These are phyloP conservation scores for Vicugna pacos DNA, from an alignment of 2,113 vertebrate species.

Conservation along the genomic window DNA sequence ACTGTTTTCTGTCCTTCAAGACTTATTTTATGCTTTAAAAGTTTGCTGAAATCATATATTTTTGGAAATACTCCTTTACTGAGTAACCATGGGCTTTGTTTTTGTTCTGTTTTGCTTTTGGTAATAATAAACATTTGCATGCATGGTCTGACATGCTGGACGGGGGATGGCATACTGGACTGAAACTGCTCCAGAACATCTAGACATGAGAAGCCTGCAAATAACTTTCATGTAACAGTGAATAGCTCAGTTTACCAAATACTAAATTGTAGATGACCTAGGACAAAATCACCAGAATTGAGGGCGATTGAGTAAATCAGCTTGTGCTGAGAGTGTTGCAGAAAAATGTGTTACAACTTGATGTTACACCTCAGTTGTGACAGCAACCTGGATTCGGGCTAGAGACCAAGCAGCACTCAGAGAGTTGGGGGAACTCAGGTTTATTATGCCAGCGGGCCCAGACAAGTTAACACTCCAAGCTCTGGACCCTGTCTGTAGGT, in stretches of 20 bases:
- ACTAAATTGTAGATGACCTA: neutral
- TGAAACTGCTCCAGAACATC: neutral
- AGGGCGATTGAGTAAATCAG: neutral
- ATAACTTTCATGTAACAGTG: neutral
- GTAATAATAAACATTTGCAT: neutral
- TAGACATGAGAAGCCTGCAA: neutral
- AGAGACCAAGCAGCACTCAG: no score
- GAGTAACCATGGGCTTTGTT: neutral
- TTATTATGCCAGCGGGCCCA: no score
- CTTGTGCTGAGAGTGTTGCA: neutral
- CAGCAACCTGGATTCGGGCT: no score
- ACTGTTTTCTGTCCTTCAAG: neutral
- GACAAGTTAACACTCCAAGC: no score
- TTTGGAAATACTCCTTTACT: neutral
- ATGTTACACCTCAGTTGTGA: no score
- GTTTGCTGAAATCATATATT: neutral
- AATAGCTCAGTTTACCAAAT: neutral
- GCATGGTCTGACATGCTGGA: neutral
- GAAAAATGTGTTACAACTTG: no score
- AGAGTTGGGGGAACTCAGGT: no score
- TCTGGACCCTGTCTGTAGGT: no score
- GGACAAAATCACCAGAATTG: neutral
- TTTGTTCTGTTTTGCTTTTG: neutral
- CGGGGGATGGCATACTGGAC: neutral
- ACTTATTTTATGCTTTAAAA: conserved; percentile 35